Evolutionary conservation across 2,113 vertebrate species (phyloP), one percentile per base, ranked within the genome.

Genomic region (Pterophyllum scalare): DNA sequence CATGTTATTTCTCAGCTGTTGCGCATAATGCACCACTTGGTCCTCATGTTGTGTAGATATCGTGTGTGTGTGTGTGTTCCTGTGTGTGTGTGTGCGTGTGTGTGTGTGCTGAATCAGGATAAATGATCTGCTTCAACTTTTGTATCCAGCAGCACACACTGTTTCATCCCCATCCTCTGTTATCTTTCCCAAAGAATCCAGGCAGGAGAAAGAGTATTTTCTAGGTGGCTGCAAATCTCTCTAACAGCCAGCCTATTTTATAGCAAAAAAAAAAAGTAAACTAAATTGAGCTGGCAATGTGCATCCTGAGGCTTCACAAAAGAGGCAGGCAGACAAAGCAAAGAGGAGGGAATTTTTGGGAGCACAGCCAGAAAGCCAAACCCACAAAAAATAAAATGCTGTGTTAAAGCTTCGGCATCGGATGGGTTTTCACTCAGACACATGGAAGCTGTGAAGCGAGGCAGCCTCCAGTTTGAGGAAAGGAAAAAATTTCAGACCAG

Each of bases 361-460:
- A 87, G 82, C 57, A 26, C 2, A 65, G 56, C 6, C 72, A 59
- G 28, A 74, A 81, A 72, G 49, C 31, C 6, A 54, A 61, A 24
- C 58, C 72, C 13, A 60, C 65, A 43, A 87, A 58, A 79, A 72
- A 72, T 79, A 77, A 84, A 67, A 75, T 58, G 15, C 38, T 15
- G 43, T 59, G 58, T 65, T 79, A 60, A 59, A 75, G 59, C 56
- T 58, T 81, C 59, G 43, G 70, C 82, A 70, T 82, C 84, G 78
- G 65, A 77, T 46, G 31, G 28, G 75, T 54, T 85, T 88, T 54
- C 57, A 80, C 59, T 79, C 54, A 79, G 65, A 85, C 82, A 75
- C 81, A 70, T 64, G 56, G 79, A 79, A 56, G 78, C 59, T 62
- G 59, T 76, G 75, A 33, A 82, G 52, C 19, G 5, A 79, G 62